Evolutionary conservation across 1,140 invertebrate genomes (phyloP).

Genomic region (Trachymyrmex septentrionalis): DNA sequence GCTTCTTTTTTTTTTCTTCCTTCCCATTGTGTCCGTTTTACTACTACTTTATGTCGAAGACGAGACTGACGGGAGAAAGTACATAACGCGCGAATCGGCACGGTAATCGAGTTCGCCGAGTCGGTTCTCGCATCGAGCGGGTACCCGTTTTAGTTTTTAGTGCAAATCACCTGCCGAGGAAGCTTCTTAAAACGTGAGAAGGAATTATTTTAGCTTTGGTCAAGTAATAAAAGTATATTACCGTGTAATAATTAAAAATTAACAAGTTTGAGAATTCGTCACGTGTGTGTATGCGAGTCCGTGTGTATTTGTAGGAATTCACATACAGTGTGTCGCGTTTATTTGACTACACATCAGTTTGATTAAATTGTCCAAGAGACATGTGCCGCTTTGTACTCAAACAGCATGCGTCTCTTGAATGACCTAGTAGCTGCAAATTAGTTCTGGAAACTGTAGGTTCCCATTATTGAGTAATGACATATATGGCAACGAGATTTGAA

Average conservation of each 20-base stretch:
- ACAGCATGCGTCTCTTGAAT: constrained; percentile 32
- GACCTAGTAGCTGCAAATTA: constrained; percentile 48
- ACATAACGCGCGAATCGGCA: constrained; percentile 12
- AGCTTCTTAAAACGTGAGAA: background rate
- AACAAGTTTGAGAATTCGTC: background rate
- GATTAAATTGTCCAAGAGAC: constrained; percentile 42
- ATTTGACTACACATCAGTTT: constrained; percentile 12
- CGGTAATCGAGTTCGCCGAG: constrained; percentile 8
- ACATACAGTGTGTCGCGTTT: background rate
- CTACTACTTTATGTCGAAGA: constrained; percentile 10
- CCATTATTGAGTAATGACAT: constrained; percentile 22
- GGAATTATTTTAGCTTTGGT: constrained; percentile 4
- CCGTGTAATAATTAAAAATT: background rate
- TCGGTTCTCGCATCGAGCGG: background rate
- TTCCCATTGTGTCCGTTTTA: constrained; percentile 37
- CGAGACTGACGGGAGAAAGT: constrained; percentile 5
- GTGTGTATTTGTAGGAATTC: background rate
- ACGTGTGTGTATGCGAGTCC: background rate
- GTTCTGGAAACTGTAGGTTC: background rate
- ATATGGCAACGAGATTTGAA: background rate
- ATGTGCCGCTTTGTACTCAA: constrained; percentile 24
- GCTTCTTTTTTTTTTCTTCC: constrained; percentile 1
- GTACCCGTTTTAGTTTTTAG: background rate
- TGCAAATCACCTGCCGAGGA: background rate
- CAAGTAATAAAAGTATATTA: background rate